Evolutionary conservation across 2,113 vertebrate genomes (phyloP).

Genomic region (Nicator chloris): DNA sequence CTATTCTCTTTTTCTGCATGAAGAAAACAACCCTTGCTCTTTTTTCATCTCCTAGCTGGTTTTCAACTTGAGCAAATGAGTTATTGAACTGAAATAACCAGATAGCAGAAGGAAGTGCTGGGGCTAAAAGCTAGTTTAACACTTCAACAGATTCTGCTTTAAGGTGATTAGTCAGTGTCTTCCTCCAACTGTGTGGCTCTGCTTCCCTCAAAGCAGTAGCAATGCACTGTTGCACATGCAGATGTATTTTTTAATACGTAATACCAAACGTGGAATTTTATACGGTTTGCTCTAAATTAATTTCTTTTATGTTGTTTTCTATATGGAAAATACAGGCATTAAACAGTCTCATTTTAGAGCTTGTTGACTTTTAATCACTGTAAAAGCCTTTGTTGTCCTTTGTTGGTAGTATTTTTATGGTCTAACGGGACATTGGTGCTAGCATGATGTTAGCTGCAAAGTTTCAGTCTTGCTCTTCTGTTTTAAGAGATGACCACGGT

Average conservation of each 20-base stretch:
- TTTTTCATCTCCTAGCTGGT: not conserved
- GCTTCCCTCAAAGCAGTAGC: not conserved
- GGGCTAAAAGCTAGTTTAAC: conserved; percentile 1
- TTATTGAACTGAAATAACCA: not conserved
- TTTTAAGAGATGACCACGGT: not conserved
- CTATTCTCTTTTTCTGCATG: not conserved
- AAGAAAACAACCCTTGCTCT: not conserved
- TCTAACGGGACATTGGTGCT: not conserved
- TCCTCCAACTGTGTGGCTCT: not conserved
- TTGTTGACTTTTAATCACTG: not conserved
- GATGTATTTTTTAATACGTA: not conserved
- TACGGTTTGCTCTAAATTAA: not conserved
- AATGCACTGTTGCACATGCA: not conserved
- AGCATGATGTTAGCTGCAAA: not conserved
- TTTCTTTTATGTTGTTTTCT: not conserved
- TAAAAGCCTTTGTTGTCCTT: not conserved
- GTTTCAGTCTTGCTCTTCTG: not conserved
- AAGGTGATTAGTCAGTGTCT: not conserved
- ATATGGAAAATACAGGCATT: not conserved
- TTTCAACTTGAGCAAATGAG: not conserved
- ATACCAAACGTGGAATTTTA: not conserved
- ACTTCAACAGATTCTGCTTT: not conserved
- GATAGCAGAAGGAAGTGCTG: not conserved
- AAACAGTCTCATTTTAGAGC: not conserved
- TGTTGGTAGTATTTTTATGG: not conserved